Percentiles rank a stretch among this genome's conserved stretches.
These are phyloP conservation scores for human (Homo sapiens) DNA, from an alignment of 2,113 vertebrate species.

Conservation along the genomic window DNA sequence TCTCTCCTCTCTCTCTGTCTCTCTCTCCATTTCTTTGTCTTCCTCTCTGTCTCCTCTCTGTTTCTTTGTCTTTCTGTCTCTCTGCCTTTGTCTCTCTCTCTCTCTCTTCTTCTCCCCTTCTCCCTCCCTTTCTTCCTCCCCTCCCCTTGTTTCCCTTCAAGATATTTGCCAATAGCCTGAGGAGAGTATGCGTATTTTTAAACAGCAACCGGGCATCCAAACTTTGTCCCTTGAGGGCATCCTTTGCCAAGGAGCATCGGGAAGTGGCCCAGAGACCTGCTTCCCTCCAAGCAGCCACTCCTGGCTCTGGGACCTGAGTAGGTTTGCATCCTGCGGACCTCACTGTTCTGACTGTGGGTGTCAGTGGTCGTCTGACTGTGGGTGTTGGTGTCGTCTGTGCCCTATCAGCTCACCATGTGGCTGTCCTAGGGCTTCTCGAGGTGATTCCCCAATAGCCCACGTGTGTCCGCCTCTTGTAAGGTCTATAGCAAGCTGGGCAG, in stretches of 20 bases:
- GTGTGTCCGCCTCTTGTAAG: accelerated
- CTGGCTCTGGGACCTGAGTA: not conserved
- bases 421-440: accelerated
- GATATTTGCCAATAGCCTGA: not conserved
- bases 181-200: accelerated
- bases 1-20: too few relatives aligned
- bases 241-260: not conserved
- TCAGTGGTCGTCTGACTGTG: not conserved
- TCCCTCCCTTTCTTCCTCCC: not conserved
- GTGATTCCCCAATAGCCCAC: accelerated
- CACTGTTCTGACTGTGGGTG: not conserved
- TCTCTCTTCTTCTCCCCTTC: too few relatives aligned
- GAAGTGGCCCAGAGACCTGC: not conserved
- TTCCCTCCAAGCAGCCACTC: not conserved
- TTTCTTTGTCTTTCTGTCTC: too few relatives aligned
- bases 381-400: not conserved
- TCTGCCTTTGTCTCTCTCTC: accelerated
- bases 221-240: not conserved
- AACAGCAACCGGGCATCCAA: too few relatives aligned
- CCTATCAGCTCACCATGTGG: accelerated
- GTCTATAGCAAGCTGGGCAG: not conserved
- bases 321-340: accelerated
- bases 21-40: too few relatives aligned
- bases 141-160: not conserved
- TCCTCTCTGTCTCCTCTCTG: too few relatives aligned